Evolutionary conservation across 2,797 vertebrate species (phyloP), one percentile per base, ranked within the genome.

Genomic region (Carapus acus): DNA sequence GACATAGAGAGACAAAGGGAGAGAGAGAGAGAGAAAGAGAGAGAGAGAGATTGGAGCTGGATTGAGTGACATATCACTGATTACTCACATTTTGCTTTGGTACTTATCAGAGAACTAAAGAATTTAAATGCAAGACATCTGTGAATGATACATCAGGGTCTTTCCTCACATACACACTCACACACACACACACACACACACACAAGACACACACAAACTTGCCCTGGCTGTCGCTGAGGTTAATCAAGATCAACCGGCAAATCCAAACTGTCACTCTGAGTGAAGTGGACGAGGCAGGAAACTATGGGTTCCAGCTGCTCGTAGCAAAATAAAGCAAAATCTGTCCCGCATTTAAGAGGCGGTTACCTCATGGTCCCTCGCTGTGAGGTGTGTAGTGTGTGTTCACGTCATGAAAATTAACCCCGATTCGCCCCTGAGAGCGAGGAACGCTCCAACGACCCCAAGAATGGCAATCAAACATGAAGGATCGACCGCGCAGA

Each of bases 181-280:
- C 43, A 43, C 41, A 18, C 8, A 40, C 4, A 38, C 24, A 17
- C 44, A 49, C n/a, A n/a, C n/a, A n/a, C n/a, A n/a, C n/a, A n/a
- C n/a, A n/a, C n/a, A n/a, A n/a, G n/a, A n/a, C n/a, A n/a, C n/a
- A n/a, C n/a, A n/a, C n/a, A n/a, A n/a, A n/a, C n/a, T n/a, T n/a
- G n/a, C n/a, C n/a, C n/a, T n/a, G n/a, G n/a, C n/a, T n/a, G n/a
- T n/a, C n/a, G n/a, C 12, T 27, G 29, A 49, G 39, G 16, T 49
- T 8, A 37, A 14, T 38, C 4, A 9, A 40, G 42, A 20, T 55
- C 38, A 43, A 40, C 4, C 13, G 22, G 18, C 4, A 33, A 56
- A 41, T 52, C 39, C 17, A 47, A 58, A 22, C n/a, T n/a, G 29
- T 45, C 29, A 42, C 13, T 22, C 34, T 15, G 13, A 36, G 2